These are phyloP conservation scores for Nebria salina DNA, from an alignment of 2,888 invertebrate genomes.

Conservation along the genomic window DNA sequence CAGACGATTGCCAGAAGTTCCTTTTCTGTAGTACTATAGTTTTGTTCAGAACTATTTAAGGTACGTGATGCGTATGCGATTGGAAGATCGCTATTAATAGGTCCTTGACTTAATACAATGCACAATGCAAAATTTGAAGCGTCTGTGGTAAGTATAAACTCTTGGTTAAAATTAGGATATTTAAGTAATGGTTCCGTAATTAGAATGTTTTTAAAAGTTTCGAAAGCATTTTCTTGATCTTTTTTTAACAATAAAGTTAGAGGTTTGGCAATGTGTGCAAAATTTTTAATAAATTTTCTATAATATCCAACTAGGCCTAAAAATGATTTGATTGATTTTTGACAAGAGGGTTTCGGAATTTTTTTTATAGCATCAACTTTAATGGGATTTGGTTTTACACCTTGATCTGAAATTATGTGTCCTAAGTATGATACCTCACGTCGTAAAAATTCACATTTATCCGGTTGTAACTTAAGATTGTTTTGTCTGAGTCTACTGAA, in stretches of 20 bases:
- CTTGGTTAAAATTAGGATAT: constrained; percentile 49
- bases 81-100: constrained; percentile 48
- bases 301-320: constrained; percentile 53
- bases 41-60: constrained; percentile 51
- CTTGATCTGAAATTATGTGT: constrained; percentile 53
- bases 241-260: constrained; percentile 52
- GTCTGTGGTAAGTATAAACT: constrained; percentile 5
- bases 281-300: constrained; percentile 51
- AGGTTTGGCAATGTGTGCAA: constrained; percentile 49
- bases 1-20: constrained; percentile 53
- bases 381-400: constrained; percentile 53
- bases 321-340: constrained; percentile 53
- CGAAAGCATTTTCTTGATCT: constrained; percentile 58
- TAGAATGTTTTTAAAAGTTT: constrained; percentile 54
- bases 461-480: constrained; percentile 48
- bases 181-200: constrained; percentile 48
- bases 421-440: constrained; percentile 53
- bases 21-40: constrained; percentile 52
- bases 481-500: constrained; percentile 47
- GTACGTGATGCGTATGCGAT: constrained; percentile 53
- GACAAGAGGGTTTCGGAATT: constrained; percentile 46
- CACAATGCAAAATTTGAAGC: constrained; percentile 3
- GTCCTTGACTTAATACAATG: not conserved
- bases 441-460: constrained; percentile 49
- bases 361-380: constrained; percentile 50